Conservation (phyloP, 2,888 invertebrate genomes). For the Teleogryllus oceanicus region DNA sequence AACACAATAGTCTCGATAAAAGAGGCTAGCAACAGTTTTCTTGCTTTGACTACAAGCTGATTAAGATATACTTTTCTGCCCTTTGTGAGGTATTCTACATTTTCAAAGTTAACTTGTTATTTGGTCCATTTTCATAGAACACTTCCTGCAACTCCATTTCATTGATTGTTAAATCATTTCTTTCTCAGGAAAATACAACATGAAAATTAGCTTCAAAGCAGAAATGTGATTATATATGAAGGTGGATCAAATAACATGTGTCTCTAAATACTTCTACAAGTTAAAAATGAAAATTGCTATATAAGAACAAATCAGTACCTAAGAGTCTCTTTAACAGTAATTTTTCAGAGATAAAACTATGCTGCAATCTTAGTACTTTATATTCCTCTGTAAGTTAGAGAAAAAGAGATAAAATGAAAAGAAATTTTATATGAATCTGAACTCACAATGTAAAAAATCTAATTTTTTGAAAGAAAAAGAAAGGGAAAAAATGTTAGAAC, state of each 20-base stretch:
- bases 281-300: slow-evolving; percentile 2
- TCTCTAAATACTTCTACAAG: slow-evolving; percentile 8
- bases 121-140: not conserved
- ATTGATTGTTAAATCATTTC: not conserved
- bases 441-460: too few relatives aligned
- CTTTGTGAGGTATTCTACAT: slow-evolving; percentile 7
- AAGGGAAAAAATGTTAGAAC: too few relatives aligned
- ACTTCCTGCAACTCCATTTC: not conserved
- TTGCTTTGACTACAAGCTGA: slow-evolving; percentile 11
- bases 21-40: slow-evolving; percentile 18
- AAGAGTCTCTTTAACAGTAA: not conserved
- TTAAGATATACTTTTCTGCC: slow-evolving; percentile 2
- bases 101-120: not conserved
- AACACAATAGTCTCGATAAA: slow-evolving; percentile 18
- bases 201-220: not conserved
- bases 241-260: not conserved
- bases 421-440: too few relatives aligned
- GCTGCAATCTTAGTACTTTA: not conserved
- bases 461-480: too few relatives aligned
- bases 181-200: not conserved
- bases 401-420: too few relatives aligned
- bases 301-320: not conserved
- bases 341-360: slow-evolving; percentile 10
- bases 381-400: too few relatives aligned
- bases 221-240: not conserved